Base-by-base conservation (phyloP, 2,113 vertebrate species). In the Geococcyx californianus region DNA sequence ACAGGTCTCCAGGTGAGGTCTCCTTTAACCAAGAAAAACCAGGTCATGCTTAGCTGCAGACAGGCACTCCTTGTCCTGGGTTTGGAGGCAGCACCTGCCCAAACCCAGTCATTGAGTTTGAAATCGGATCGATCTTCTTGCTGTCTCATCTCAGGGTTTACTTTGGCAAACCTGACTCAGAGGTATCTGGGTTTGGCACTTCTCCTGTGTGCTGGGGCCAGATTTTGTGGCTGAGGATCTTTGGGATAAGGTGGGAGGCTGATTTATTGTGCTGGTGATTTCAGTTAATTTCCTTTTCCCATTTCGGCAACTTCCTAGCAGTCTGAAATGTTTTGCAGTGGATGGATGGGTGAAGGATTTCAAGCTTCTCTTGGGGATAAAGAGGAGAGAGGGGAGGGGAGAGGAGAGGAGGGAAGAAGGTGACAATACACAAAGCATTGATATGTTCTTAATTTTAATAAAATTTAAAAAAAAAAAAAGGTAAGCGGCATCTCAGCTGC, bases 401-500 rank as follows among this genome's bases (percentile, higher is more conserved):
- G 47, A 59, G n/a, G 80, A 87, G 55, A 21, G 51, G 29, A 75
- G 42, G 52, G 60, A 29, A 81, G 47, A 59, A 91, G 11, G 29
- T 78, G 69, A 49, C 13, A 2, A 63, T 82, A 81, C 69, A 69
- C 38, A 84, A 44, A 84, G 67, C 73, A 38, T 23, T n/a, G n/a
- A 14, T 82, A 55, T 28, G 23, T 54, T 66, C 81, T 68, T 89
- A 76, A 52, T 87, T 95, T 85, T 88, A 90, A 88, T 88, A 87
- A 82, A 94, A 93, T 26, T 49, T 24, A 47, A 38, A 33, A 73
- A 34, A 24, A 52, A 26, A 64, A 44, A 38, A 15, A 66, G 42
- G 88, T 74, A 74, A 96, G 89, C 80, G 78, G 75, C 59, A 77
- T 67, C 80, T 86, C 63, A 81, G 70, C 93, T 82, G 72, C 82